Evolutionary conservation across 2,797 vertebrate species (phyloP), one percentile per base, ranked within the genome.

Genomic region (Mastacembelus armatus): DNA sequence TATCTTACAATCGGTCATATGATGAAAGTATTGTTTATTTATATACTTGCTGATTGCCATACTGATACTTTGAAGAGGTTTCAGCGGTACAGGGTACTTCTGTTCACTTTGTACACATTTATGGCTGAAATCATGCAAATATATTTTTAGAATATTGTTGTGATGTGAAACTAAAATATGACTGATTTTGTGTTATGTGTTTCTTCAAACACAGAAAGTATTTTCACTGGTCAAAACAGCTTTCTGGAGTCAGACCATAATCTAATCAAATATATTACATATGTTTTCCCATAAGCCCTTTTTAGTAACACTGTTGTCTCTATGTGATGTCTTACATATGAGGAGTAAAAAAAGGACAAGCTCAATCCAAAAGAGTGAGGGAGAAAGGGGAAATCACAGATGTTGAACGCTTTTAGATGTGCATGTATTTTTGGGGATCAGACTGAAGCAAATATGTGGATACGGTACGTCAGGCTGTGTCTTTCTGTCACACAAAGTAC

Each of bases 391-490:
- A 48, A 66, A 61, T 36, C 21, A 45, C n/a, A 50, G 29, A 42
- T 4, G 2, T 11, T 39, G 18, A 57, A 44, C 29, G 40, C 44
- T 36, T 70, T 39, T 16, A 48, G 16, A 6, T n/a, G 2, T 44
- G 39, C 4, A 5, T 54, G 39, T 19, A 10, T 48, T 72, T 54
- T 6, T 36, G 21, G 64, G 47, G 32, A 40, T 74, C 49, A 58
- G 26, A 66, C 43, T 64, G 39, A 48, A 49, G 21, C 9, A 61
- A 70, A 77, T 73, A 27, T 49, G 32, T 44, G 42, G 44, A 65
- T 21, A 33, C 2, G 1, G 14, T 44, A 14, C 64, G 59, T 73
- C 64, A 71, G 9, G 40, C 47, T 36, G 18, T 30, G 69, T 26
- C 70, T 36, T 61, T 24, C 47, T 59, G 35, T 64, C 55, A 63